Evolutionary conservation across 2,797 vertebrate genomes (phyloP), one percentile per base, ranked within the genome.

Genomic region (Hoplostethus mediterraneus): DNA sequence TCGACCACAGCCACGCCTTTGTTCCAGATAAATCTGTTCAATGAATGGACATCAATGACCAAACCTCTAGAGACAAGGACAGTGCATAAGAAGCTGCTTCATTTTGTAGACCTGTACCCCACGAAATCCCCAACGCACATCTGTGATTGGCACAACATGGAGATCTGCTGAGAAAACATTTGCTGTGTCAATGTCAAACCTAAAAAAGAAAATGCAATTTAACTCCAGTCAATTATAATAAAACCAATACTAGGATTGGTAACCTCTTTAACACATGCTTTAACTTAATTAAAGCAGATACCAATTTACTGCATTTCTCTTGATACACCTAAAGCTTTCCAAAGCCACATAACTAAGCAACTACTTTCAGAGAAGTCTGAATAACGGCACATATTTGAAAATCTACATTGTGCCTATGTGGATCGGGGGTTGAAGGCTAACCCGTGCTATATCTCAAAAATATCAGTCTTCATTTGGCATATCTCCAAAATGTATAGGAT

Each of bases 91-190:
- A 95, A 95, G 94, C 86, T 91, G 94, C 94, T 93, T 93, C 87
- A 84, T 94, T 95, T 95, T 95, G 94, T 95, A 96, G 95, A 96
- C 95, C 95, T 95, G 95, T 95, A 95, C 94, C 93, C 94, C 93
- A 92, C 93, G 73, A 94, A 82, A 91, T 90, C 92, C 87, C 90
- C 89, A 92, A 92, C 86, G 90, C 90, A 93, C 80, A 81, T 93
- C 91, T 90, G 88, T 88, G 84, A 89, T 90, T 83, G 92, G 92
- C 88, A 94, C 92, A 94, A 95, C 90, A 90, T 92, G 94, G 90
- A 90, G 94, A 93, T 93, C 92, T 91, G 94, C 93, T 90, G 95
- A 92, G 91, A 95, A 92, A 94, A 94, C 87, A 90, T 91, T 93
- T 90, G 88, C 91, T 82, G 91, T 93, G 94, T 93, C 90, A 94